Evolutionary conservation across 2,797 vertebrate species (phyloP), one percentile per base, ranked within the genome.

Genomic region (Columba guinea): DNA sequence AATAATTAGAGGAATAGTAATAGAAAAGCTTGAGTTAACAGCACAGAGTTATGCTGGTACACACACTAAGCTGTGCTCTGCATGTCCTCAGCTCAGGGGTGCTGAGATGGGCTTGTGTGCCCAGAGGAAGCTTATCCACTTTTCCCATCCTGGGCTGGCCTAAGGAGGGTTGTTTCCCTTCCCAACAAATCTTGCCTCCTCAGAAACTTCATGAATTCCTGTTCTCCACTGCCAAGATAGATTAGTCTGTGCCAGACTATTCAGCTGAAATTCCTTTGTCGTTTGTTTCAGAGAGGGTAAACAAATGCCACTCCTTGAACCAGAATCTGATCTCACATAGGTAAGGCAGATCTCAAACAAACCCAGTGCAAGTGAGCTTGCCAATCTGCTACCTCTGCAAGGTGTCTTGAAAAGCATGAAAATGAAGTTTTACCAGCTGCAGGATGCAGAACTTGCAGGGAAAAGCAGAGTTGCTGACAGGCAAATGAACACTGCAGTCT

Each of bases 51-150:
- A 28, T 9, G 27, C 55, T 49, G 13, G 27, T 67, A 56, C 22
- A 24, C 22, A 22, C 0, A 0, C 49, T 41, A 51, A 67, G 53
- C 60, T 49, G 13, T 65, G 35, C n/a, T 52, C 67, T 35, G 26
- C 56, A 64, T 3, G 0, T 56, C 70, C 59, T 68, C 70, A 59
- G 65, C 55, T 63, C 11, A 2, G 20, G 34, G 49, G 81, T 23
- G 35, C 53, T 37, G 44, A 41, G 15, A 73, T 39, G 59, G 48
- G 35, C 13, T 77, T 5, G 1, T 46, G 28, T 46, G 49, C 28
- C 41, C n/a, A 8, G 21, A 56, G 48, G 37, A 51, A 71, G 32
- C 11, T 71, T 56, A 65, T 55, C 32, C 1, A 0, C 35, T 60
- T 46, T 67, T 86, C 59, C 34, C 70, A 67, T 16, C 51, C 65